Evolutionary conservation across 2,888 invertebrate genomes (phyloP).

Genomic region (Calephelis perditalis): DNA sequence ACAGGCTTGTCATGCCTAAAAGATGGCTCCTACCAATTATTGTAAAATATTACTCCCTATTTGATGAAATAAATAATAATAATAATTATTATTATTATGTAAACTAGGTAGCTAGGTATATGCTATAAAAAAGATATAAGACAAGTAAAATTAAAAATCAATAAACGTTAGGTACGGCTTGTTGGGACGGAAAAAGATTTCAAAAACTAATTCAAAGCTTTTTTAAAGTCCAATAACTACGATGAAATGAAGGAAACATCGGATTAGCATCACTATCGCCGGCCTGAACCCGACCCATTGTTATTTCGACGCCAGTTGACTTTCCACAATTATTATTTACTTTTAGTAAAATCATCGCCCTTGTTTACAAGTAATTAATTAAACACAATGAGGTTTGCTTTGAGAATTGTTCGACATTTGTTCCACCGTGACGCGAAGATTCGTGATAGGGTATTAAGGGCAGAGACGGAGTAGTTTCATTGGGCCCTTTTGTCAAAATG

Average conservation of each 20-base stretch:
- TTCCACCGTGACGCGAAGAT: slow-evolving; percentile 58
- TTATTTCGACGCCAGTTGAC: slow-evolving; percentile 59
- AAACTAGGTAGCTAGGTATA: too few species aligned
- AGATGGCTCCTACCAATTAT: too few species aligned
- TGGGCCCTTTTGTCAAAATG: not conserved
- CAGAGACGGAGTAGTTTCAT: slow-evolving; percentile 12
- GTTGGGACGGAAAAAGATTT: too few species aligned
- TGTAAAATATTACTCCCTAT: too few species aligned
- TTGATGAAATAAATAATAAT: too few species aligned
- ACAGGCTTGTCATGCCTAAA: too few species aligned
- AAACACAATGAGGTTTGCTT: slow-evolving; percentile 57
- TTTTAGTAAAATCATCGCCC: slow-evolving; percentile 72
- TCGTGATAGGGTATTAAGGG: slow-evolving; percentile 27
- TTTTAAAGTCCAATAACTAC: slow-evolving; percentile 16
- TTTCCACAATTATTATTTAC: slow-evolving; percentile 68
- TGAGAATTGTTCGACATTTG: slow-evolving; percentile 48
- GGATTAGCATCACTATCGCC: slow-evolving; percentile 32
- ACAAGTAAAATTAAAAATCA: too few species aligned
- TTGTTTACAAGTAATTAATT: slow-evolving; percentile 76
- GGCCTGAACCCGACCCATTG: slow-evolving; percentile 54
- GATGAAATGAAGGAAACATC: slow-evolving; percentile 30
- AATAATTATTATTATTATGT: too few species aligned
- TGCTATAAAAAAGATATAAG: too few species aligned
- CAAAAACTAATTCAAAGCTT: not conserved
- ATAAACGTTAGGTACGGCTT: too few species aligned